Evolutionary conservation across 2,797 vertebrate genomes (phyloP), one percentile per base, ranked within the genome.

Genomic region (Otus scops): DNA sequence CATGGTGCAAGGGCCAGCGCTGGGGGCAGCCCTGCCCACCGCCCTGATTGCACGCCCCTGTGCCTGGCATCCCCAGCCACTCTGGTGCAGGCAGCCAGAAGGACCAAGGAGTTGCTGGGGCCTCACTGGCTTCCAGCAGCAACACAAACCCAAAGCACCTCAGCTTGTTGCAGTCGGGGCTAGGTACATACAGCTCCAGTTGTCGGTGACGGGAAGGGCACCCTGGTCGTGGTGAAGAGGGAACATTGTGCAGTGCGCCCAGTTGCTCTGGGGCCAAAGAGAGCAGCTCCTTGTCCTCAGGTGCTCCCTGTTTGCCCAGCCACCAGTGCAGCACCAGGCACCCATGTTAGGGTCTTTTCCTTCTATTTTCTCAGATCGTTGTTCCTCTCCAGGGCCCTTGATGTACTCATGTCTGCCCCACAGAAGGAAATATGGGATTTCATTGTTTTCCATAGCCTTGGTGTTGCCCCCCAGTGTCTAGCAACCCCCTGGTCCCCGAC

Each of bases 161-260:
- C 41, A 54, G 59, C 54, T 61, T 68, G 43, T 67, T 84, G 74
- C 61, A 38, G 1, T 68, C 41, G 38, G 48, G 10, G 34, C 47
- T 30, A n/a, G 27, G 34, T 22, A 36, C 34, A 41, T 7, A 20
- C 7, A 27, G 38, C 61, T 39, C n/a, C 2, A 2, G 20, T 50
- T 81, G 69, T 39, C 1, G 2, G 63, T 26, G 24, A 19, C 0
- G 2, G 54, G 56, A 73, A 47, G 39, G 20, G 21, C 47, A 67
- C 18, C 13, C 32, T 2, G 0, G 65, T 48, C 1, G 1, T 1
- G 1, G 50, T 20, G 68, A 78, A 47, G 18, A 26, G 30, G 41
- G 30, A 38, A 7, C 47, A 9, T 39, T 41, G 30, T 47, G 28
- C 30, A 10, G 39, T 21, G 47, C 20, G 3, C n/a, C 20, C 23